Evolutionary conservation across 2,797 vertebrate species (phyloP), one percentile per base, ranked within the genome.

Genomic region (Microhierax caerulescens): DNA sequence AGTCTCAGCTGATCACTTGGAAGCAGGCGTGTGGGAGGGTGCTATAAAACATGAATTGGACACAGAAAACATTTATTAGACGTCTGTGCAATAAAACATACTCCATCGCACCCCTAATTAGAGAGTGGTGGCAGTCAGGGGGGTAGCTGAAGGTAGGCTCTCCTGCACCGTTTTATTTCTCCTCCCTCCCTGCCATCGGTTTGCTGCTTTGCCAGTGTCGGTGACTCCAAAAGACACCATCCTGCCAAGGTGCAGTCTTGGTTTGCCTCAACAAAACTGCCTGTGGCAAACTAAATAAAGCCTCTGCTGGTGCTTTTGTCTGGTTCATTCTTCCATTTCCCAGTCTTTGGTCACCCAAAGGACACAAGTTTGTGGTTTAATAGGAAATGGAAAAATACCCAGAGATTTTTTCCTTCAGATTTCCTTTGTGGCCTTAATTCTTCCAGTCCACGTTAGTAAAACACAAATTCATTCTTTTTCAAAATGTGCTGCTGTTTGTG

Each of bases 1-100:
- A 99, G 99, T 99, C 95, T 81, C n/a, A 67, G 80, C 92, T 73
- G 83, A 89, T 84, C 18, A 4, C 64, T 16, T 53, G 90, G 91
- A 78, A 56, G 57, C 64, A 87, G 87, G 41, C 41, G 13, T 70
- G 86, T 85, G 92, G 93, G 92, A 78, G 93, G 86, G 67, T 83
- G 80, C 74, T 63, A 11, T 86, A 93, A 79, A 85, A 93, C 80
- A 78, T 20, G 80, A 86, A 84, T 87, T 90, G 37, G 60, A 61
- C 67, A 9, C 13, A 43, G 39, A 37, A 88, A 79, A 93, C 57
- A 75, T 88, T 90, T n/a, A 70, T 94, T 65, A 80, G 76, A 76
- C 60, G 68, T 68, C 88, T 91, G 80, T 70, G 70, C 88, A 41
- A 37, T 60, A 19, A 60, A 79, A 74, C 9, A 14, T 50, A 22